Evolutionary conservation across 2,113 vertebrate species (phyloP).

Genomic region (Oncorhynchus clarkii): DNA sequence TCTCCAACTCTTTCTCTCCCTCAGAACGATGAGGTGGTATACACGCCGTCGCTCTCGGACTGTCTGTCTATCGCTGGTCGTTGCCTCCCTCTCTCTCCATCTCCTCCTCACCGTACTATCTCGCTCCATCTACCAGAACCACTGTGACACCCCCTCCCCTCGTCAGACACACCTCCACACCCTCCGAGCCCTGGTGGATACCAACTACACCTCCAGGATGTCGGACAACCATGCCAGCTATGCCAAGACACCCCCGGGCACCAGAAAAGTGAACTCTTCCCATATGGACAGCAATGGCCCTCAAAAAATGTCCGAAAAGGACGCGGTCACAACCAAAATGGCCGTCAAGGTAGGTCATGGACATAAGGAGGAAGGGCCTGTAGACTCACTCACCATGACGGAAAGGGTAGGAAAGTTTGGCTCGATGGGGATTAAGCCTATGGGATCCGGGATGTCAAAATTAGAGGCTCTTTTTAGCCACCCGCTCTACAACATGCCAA

Average conservation of each 20-base stretch:
- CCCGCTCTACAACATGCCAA: conserved; percentile 72
- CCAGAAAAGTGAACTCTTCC: conserved; percentile 7
- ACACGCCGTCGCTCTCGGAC: conserved; percentile 68
- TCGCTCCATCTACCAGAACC: conserved; percentile 20
- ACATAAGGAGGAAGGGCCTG: neutral
- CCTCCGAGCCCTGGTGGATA: conserved; percentile 23
- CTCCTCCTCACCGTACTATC: conserved; percentile 66
- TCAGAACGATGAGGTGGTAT: conserved; percentile 49
- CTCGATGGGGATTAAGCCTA: neutral
- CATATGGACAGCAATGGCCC: conserved; percentile 14
- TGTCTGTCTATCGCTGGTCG: conserved; percentile 67
- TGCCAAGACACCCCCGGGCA: conserved; percentile 10
- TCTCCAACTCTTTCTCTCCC: neutral
- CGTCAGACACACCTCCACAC: conserved; percentile 20
- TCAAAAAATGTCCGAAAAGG: neutral
- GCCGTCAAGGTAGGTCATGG: neutral
- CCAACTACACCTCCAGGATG: conserved; percentile 8
- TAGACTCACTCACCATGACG: neutral
- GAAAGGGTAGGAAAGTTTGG: neutral
- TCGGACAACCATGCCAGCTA: neutral
- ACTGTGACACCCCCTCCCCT: conserved; percentile 42
- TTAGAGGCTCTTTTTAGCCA: conserved; percentile 75
- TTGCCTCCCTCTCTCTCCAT: conserved; percentile 59
- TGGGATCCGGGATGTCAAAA: conserved; percentile 56
- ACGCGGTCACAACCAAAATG: neutral